Evolutionary conservation across 2,888 invertebrate species (phyloP).

Genomic region (Sabatieria punctata): DNA sequence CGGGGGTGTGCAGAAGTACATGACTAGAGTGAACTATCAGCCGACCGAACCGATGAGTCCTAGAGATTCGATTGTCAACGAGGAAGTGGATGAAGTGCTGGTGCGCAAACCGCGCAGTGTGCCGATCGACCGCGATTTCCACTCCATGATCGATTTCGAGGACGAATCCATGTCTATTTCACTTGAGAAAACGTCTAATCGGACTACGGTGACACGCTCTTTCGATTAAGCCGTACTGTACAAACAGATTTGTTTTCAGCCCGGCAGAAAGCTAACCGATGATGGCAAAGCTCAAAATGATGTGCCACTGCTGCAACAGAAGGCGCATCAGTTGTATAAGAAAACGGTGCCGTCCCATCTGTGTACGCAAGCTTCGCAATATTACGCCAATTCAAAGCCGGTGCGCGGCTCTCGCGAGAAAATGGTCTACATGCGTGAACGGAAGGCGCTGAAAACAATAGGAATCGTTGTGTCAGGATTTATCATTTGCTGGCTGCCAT

Average conservation of each 20-base stretch:
- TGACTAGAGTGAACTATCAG: too few relatives aligned
- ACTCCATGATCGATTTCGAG: background rate
- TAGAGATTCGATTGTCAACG: too few relatives aligned
- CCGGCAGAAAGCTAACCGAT: too few relatives aligned
- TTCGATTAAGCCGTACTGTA: too few relatives aligned
- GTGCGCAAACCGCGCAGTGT: too few relatives aligned
- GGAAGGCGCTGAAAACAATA: slow-evolving; percentile 31
- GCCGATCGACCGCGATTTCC: background rate
- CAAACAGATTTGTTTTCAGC: too few relatives aligned
- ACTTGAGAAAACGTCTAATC: too few relatives aligned
- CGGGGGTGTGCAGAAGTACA: too few relatives aligned
- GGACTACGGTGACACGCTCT: too few relatives aligned
- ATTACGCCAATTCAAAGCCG: slow-evolving; percentile 1
- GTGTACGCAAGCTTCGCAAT: background rate
- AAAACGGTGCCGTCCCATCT: background rate
- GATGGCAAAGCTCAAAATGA: background rate
- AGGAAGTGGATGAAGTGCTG: too few relatives aligned
- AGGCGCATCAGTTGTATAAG: background rate
- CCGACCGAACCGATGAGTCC: too few relatives aligned
- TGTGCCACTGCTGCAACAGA: background rate
- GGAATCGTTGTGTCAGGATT: slow-evolving; percentile 24
- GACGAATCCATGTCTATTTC: background rate
- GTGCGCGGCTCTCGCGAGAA: slow-evolving; percentile 4
- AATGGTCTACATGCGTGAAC: slow-evolving; percentile 14
- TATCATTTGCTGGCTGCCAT: slow-evolving; percentile 34